These are phyloP conservation scores for Aphis gossypii DNA, from an alignment of 1,140 invertebrate species.

Conservation along the genomic window DNA sequence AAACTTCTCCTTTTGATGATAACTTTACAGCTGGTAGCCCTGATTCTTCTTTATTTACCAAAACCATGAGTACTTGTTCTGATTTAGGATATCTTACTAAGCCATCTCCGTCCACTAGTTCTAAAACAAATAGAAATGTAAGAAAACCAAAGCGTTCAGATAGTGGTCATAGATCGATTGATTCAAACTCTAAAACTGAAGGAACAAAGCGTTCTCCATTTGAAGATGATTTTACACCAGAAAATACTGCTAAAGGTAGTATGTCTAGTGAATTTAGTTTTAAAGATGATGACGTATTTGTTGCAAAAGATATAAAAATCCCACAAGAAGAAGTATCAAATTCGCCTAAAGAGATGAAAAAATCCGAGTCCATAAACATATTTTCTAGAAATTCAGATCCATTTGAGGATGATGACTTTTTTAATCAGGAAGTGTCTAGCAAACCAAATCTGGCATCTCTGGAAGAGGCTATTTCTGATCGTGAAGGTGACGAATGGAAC, in stretches of 20 bases:
- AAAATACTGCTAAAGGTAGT: slow-evolving; percentile 63
- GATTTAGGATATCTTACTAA: slow-evolving; percentile 61
- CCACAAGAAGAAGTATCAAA: slow-evolving; percentile 52
- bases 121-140: slow-evolving; percentile 3
- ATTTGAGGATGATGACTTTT: slow-evolving; percentile 87
- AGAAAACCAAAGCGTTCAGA: slow-evolving; percentile 52
- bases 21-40: slow-evolving; percentile 68
- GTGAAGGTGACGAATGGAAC: slow-evolving; percentile 2
- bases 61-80: slow-evolving; percentile 60
- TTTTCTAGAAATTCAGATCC: slow-evolving; percentile 82
- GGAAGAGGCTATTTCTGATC: slow-evolving; percentile 17
- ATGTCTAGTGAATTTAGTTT: slow-evolving; percentile 64
- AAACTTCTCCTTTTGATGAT: slow-evolving; percentile 75
- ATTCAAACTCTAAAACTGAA: slow-evolving; percentile 38
- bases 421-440: slow-evolving; percentile 65
- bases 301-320: slow-evolving; percentile 57
- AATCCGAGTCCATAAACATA: slow-evolving; percentile 87
- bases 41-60: slow-evolving; percentile 60
- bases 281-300: slow-evolving; percentile 61
- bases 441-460: slow-evolving; percentile 61
- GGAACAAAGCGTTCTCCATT: slow-evolving; percentile 69
- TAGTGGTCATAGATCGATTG: slow-evolving; percentile 45
- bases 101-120: slow-evolving; percentile 58
- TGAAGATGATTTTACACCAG: slow-evolving; percentile 76
- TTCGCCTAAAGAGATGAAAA: slow-evolving; percentile 65